These are phyloP conservation scores for Rhinoraja longicauda DNA, from an alignment of 2,797 vertebrate genomes.

Conservation along the genomic window DNA sequence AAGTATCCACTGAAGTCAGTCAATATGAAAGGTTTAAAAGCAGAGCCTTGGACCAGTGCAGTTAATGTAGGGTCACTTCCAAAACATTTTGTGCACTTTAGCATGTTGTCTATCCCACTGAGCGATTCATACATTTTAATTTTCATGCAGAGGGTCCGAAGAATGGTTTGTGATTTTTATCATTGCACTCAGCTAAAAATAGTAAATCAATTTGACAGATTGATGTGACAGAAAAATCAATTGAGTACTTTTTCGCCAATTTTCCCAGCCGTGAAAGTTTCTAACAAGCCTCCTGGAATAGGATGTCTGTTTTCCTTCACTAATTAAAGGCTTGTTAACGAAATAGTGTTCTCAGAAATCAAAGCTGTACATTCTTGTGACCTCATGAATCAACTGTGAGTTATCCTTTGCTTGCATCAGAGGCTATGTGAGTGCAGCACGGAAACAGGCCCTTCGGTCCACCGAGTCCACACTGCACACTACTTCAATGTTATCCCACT, in stretches of 20 bases:
- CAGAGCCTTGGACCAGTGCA: background rate
- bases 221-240: conserved; percentile 17
- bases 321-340: background rate
- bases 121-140: background rate
- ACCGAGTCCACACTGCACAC: too few relatives aligned
- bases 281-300: background rate
- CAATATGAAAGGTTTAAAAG: background rate
- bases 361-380: background rate
- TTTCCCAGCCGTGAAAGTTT: background rate
- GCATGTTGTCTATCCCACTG: background rate
- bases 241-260: background rate
- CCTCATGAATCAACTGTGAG: background rate
- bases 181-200: conserved; percentile 6
- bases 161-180: conserved; percentile 12
- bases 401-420: background rate
- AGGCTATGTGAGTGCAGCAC: background rate
- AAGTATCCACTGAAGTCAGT: background rate
- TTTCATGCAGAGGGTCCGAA: background rate
- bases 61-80: background rate
- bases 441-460: background rate
- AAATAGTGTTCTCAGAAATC: background rate
- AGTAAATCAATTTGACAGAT: background rate
- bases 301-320: background rate
- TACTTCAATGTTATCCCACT: too few relatives aligned
- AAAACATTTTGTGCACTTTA: background rate